Conservation (phyloP, 2,113 vertebrate genomes). For the Chelonoidis abingdonii region DNA sequence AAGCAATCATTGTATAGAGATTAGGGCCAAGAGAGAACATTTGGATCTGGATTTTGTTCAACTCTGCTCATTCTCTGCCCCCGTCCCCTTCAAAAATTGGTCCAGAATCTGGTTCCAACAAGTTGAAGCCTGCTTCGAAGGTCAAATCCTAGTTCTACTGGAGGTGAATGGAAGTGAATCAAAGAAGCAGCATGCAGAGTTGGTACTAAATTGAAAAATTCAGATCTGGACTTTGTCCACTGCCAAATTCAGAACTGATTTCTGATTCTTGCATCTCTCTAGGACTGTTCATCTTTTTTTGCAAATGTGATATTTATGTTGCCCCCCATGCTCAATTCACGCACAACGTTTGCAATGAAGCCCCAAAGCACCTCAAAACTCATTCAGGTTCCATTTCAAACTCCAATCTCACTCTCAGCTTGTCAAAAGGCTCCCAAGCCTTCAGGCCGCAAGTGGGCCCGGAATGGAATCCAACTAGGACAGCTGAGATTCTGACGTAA, state of each 20-base stretch:
- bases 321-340: not conserved
- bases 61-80: not conserved
- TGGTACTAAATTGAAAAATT: accelerated
- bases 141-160: not conserved
- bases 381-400: not conserved
- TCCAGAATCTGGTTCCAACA: not conserved
- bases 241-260: not conserved
- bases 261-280: not conserved
- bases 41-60: accelerated
- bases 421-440: not conserved
- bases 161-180: not conserved
- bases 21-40: not conserved
- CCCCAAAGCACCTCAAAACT: not conserved
- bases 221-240: accelerated
- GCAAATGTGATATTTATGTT: not conserved
- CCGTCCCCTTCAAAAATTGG: not conserved
- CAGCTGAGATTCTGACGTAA: accelerated
- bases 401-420: not conserved
- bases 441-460: accelerated
- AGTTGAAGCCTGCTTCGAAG: accelerated
- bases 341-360: accelerated
- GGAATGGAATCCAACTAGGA: not conserved
- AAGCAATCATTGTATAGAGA: not conserved
- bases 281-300: not conserved
- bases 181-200: accelerated